Conservation (phyloP, 2,888 invertebrate genomes). For the Euplagia quadripunctaria region DNA sequence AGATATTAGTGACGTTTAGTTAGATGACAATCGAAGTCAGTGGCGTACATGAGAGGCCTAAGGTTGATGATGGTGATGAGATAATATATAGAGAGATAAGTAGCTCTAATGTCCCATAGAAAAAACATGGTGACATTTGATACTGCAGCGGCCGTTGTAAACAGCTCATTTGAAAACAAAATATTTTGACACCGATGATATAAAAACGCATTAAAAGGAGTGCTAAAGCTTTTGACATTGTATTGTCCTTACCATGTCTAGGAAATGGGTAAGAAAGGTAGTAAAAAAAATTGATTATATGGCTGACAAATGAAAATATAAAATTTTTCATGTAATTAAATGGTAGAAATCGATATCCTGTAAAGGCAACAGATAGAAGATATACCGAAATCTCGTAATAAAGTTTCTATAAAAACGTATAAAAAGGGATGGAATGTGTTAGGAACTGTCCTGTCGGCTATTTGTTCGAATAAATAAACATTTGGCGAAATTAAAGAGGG, state of each 20-base stretch:
- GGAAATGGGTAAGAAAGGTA: not conserved
- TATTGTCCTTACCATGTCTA: not conserved
- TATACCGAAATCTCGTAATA: constrained; percentile 35
- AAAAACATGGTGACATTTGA: too few species aligned
- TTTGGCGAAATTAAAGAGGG: constrained; percentile 78
- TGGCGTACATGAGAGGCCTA: too few species aligned
- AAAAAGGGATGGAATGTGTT: constrained; percentile 72
- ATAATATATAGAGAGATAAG: too few species aligned
- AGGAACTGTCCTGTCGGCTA: constrained; percentile 71
- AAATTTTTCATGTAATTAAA: not conserved
- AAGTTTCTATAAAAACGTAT: constrained; percentile 40
- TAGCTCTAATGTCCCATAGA: too few species aligned
- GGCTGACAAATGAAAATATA: not conserved
- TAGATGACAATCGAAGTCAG: too few species aligned
- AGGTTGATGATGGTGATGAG: too few species aligned
- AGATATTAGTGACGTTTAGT: too few species aligned
- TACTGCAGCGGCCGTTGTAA: too few species aligned
- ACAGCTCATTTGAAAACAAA: too few species aligned
- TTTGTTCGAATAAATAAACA: constrained; percentile 80
- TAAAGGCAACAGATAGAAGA: not conserved
- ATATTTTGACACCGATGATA: too few species aligned
- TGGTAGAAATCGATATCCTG: not conserved
- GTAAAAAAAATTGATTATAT: not conserved
- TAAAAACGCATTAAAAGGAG: not conserved
- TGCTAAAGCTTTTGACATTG: not conserved